Evolutionary conservation across 2,888 invertebrate genomes (phyloP).

Genomic region (Petrolisthes manimaculis): DNA sequence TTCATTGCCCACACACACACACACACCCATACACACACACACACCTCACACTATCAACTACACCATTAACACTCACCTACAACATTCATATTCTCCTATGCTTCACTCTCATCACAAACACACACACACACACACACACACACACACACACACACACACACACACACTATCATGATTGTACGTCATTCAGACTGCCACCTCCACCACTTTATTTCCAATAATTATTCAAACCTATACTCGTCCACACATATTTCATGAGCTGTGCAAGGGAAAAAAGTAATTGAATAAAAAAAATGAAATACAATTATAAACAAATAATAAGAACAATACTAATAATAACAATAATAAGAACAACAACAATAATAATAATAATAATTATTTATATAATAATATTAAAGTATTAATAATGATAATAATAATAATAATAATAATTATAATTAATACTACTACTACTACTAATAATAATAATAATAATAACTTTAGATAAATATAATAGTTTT

Average conservation of each 20-base stretch:
- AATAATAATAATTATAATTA: too few relatives aligned
- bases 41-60: neutral
- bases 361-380: too few relatives aligned
- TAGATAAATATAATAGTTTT: too few relatives aligned
- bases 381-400: too few relatives aligned
- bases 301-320: neutral
- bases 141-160: conserved; percentile 32
- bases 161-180: too few relatives aligned
- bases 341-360: too few relatives aligned
- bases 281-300: neutral
- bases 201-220: neutral
- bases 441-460: too few relatives aligned
- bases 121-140: conserved; percentile 35
- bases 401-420: too few relatives aligned
- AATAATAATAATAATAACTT: too few relatives aligned
- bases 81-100: neutral
- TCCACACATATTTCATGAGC: neutral
- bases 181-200: neutral
- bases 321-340: too few relatives aligned
- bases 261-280: neutral
- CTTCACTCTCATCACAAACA: neutral
- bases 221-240: neutral
- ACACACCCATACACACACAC: conserved; percentile 10
- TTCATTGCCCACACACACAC: too few relatives aligned
- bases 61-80: too few relatives aligned